A percentile compares a stretch with the other conserved stretches of the same genome.
These are phyloP conservation scores for Amphipoea oculea DNA, from an alignment of 2,888 invertebrate genomes.

Conservation along the genomic window DNA sequence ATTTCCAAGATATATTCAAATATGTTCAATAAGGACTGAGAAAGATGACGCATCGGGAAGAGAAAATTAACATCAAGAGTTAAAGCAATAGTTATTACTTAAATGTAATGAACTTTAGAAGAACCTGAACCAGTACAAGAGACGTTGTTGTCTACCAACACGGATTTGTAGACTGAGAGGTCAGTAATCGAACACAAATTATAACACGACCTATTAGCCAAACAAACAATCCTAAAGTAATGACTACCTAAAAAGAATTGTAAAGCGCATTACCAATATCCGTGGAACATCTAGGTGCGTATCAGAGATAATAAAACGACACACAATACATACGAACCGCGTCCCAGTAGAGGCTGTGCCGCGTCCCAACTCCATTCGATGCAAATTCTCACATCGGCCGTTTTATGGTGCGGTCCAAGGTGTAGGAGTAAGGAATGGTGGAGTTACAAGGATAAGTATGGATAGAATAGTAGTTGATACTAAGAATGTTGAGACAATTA, in stretches of 20 bases:
- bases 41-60: constrained; percentile 4
- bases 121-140: not conserved
- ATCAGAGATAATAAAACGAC: constrained; percentile 75
- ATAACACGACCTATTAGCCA: not conserved
- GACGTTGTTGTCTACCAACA: not conserved
- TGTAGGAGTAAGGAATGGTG: constrained; percentile 38
- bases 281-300: constrained; percentile 63
- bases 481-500: too few species aligned
- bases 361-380: constrained; percentile 87
- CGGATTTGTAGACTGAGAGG: not conserved
- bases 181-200: not conserved
- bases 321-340: constrained; percentile 74
- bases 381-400: constrained; percentile 88
- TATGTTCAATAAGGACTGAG: constrained; percentile 1
- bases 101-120: not conserved
- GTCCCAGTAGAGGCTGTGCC: constrained; percentile 79
- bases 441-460: not conserved
- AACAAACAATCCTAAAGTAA: constrained; percentile 47
- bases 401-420: constrained; percentile 68
- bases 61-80: too few species aligned
- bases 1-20: not conserved
- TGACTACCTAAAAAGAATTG: constrained; percentile 49
- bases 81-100: not conserved
- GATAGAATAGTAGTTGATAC: too few species aligned
- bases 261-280: constrained; percentile 58